phyloP scores from a whole-genome alignment of 1,140 invertebrate genomes.

The Ditylenchus dipsaci region DNA sequence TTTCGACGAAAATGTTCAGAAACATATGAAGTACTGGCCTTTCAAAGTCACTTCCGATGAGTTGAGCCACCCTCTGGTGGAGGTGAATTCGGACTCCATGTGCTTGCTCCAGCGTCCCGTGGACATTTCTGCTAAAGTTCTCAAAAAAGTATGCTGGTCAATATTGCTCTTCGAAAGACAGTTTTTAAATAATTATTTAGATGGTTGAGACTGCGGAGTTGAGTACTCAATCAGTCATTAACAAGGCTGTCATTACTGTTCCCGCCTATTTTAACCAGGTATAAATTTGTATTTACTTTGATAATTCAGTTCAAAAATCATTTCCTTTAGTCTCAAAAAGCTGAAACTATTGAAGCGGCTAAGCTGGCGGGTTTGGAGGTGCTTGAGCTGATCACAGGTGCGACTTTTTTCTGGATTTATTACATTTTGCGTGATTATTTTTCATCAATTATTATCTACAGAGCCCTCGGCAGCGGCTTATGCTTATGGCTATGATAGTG shows the following conservation, averaged over 20 bases:
- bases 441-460: no score
- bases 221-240: neutral
- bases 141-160: neutral
- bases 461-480: slow-evolving; percentile 2
- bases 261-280: slow-evolving; percentile 1
- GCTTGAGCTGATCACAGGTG: neutral
- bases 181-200: neutral
- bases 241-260: neutral
- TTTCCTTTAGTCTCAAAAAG: no score
- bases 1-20: neutral
- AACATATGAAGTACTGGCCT: neutral
- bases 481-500: neutral
- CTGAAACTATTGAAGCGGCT: neutral
- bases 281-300: neutral
- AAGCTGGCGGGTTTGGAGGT: neutral
- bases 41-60: neutral
- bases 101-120: neutral
- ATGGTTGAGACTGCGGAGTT: neutral
- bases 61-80: neutral
- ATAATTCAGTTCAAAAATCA: neutral
- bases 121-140: neutral
- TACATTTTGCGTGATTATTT: no score
- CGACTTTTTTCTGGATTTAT: neutral
- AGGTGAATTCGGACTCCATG: neutral
- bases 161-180: no score